These are phyloP conservation scores for Aleiodes alternator DNA, from an alignment of 2,888 invertebrate genomes.

Conservation along the genomic window DNA sequence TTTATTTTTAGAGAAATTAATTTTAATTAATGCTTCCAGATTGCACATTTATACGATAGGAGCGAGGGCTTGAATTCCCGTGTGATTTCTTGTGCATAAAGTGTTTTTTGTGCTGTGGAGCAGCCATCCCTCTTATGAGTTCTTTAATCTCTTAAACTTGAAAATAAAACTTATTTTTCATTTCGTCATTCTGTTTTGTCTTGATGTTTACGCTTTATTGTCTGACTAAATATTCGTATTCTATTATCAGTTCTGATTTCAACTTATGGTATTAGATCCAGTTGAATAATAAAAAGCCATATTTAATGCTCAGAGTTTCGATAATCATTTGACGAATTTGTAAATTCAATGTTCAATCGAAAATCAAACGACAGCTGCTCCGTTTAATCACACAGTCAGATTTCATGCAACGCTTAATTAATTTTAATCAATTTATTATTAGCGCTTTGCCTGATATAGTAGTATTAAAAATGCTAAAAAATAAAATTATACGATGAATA, in stretches of 20 bases:
- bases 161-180: neutral
- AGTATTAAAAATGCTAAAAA: conserved; percentile 41
- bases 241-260: too few relatives aligned
- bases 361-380: conserved; percentile 71
- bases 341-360: neutral
- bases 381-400: conserved; percentile 73
- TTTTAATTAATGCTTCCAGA: conserved; percentile 29
- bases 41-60: conserved; percentile 55
- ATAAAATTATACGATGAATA: conserved; percentile 46
- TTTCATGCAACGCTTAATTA: conserved; percentile 74
- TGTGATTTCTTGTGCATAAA: conserved; percentile 69
- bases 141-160: neutral
- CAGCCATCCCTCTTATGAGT: conserved; percentile 65
- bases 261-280: too few relatives aligned
- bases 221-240: too few relatives aligned
- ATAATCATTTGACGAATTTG: conserved; percentile 4
- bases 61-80: conserved; percentile 72
- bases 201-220: too few relatives aligned
- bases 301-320: too few relatives aligned
- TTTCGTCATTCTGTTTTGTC: too few relatives aligned
- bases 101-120: conserved; percentile 72
- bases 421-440: conserved; percentile 42
- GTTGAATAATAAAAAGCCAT: too few relatives aligned
- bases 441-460: conserved; percentile 64
- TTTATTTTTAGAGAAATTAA: conserved; percentile 58